Conservation (phyloP, 2,113 vertebrate genomes). For the Labeo catla region DNA sequence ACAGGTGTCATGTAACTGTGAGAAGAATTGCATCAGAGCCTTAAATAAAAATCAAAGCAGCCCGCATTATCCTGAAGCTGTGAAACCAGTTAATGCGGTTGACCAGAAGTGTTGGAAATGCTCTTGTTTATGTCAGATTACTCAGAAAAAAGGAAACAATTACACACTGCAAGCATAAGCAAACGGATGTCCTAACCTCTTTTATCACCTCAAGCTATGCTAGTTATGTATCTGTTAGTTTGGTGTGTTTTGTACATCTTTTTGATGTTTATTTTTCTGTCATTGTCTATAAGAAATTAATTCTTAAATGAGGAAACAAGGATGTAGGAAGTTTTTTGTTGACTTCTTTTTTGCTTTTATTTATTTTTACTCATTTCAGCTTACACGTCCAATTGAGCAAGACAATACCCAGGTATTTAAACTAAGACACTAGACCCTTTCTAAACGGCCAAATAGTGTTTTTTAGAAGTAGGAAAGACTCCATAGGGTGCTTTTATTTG, state of each 20-base stretch:
- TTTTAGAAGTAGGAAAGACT: neutral
- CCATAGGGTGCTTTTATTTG: conserved; percentile 2
- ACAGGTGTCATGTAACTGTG: neutral
- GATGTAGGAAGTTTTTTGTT: neutral
- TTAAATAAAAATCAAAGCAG: neutral
- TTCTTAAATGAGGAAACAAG: neutral
- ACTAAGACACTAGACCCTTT: neutral
- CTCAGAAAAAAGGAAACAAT: neutral
- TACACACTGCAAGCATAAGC: neutral
- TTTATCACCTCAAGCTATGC: neutral
- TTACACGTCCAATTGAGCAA: neutral
- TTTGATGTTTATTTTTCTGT: neutral
- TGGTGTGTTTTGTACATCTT: neutral
- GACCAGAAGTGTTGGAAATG: neutral
- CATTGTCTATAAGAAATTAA: neutral
- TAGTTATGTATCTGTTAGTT: neutral
- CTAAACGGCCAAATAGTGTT: neutral
- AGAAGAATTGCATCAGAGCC: neutral
- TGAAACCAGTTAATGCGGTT: conserved; percentile 7
- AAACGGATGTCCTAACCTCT: neutral
- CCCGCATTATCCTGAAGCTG: neutral
- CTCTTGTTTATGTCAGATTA: neutral
- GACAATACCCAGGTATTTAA: neutral
- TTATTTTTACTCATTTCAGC: neutral
- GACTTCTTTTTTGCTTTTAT: too few relatives aligned